Evolutionary conservation across 1,140 invertebrate genomes (phyloP).

Genomic region (Pseudomyrmex concolor): DNA sequence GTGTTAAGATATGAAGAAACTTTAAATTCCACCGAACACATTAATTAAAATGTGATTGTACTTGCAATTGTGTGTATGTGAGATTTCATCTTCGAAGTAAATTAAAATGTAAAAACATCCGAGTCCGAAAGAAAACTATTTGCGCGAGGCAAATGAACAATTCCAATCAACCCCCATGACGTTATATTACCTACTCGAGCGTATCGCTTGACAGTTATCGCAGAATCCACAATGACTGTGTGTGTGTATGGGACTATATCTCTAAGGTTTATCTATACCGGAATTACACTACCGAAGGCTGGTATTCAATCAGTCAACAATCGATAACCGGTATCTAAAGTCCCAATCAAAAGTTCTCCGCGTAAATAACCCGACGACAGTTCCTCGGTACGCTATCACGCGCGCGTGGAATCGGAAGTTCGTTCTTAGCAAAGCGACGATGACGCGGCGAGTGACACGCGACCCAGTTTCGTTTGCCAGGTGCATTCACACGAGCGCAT

Average conservation of each 20-base stretch:
- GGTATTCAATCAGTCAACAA: slow-evolving; percentile 31
- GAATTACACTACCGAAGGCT: slow-evolving; percentile 31
- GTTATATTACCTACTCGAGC: slow-evolving; percentile 46
- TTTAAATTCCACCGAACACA: slow-evolving; percentile 20
- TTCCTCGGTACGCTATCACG: neutral
- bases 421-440: slow-evolving; percentile 14
- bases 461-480: slow-evolving; percentile 41
- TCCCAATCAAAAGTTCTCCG: neutral
- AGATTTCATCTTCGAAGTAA: no score
- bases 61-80: neutral
- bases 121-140: slow-evolving; percentile 5
- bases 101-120: no score
- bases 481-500: slow-evolving; percentile 26
- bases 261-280: slow-evolving; percentile 27
- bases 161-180: slow-evolving; percentile 37
- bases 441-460: slow-evolving; percentile 24
- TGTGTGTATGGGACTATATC: neutral
- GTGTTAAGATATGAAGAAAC: neutral
- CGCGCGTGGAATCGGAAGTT: slow-evolving; percentile 10
- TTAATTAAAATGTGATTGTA: slow-evolving; percentile 19
- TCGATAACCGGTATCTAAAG: slow-evolving; percentile 24
- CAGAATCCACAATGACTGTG: slow-evolving; percentile 30
- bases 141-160: slow-evolving; percentile 27
- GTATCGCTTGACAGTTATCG: slow-evolving; percentile 31
- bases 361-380: neutral